Conservation (phyloP, 2,797 vertebrate species). For the Schizothorax lantsangensis region DNA sequence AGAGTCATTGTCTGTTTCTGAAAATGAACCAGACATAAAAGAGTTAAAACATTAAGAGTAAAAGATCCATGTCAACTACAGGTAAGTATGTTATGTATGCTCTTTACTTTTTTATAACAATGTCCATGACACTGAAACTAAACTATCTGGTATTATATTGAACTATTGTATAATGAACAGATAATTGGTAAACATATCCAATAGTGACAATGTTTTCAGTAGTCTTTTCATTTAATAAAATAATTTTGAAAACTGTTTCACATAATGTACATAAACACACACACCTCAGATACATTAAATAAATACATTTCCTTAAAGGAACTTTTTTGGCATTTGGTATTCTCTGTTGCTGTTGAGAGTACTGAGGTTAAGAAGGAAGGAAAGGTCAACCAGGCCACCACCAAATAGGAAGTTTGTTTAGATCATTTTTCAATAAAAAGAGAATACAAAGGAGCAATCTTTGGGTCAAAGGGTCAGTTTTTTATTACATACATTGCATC, state of each 20-base stretch:
- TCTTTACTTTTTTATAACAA: background rate
- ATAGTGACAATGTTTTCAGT: background rate
- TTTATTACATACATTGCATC: conserved; percentile 27
- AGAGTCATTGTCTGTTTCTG: conserved; percentile 82
- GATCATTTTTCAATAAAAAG: conserved; percentile 30
- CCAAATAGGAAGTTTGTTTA: conserved; percentile 18
- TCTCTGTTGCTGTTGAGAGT: background rate
- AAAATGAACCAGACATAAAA: conserved; percentile 74
- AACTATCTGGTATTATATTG: background rate
- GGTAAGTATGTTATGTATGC: background rate
- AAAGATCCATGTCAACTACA: background rate
- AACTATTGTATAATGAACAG: background rate
- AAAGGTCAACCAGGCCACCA: conserved; percentile 46
- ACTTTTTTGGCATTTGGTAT: background rate
- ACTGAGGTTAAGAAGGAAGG: conserved; percentile 30
- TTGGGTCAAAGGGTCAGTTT: conserved; percentile 23
- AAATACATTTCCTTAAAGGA: too few species aligned
- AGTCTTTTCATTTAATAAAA: background rate
- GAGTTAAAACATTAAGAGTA: background rate
- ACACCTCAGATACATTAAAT: conserved; percentile 35
- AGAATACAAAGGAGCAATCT: conserved; percentile 31
- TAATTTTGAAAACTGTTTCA: background rate
- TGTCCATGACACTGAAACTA: background rate
- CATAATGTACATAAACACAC: conserved; percentile 18
- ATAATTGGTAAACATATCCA: background rate